Evolutionary conservation across 1,140 invertebrate genomes (phyloP), one percentile per base, ranked within the genome.

Genomic region (Megathymus violae): DNA sequence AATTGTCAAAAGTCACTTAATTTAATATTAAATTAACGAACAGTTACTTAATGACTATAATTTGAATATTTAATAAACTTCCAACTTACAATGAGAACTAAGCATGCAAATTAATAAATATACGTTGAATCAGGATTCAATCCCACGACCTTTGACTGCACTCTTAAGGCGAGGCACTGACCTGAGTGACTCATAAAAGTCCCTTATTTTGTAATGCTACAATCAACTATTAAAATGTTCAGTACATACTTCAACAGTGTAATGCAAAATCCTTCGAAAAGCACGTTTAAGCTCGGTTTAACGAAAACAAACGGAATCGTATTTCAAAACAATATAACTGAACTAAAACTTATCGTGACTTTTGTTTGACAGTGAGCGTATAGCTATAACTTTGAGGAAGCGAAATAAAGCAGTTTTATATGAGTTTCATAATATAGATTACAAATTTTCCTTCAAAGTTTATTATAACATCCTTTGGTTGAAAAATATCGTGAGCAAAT

Each of bases 281-380:
- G 54, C 54, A 58, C 54, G 54, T 58, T 46, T 58, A 58, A 41
- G 51, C 41, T 46, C 54, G 6, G 19, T 58, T 44, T 58, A 58
- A 46, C 54, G 27, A 58, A 58, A 46, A 46, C 54, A 58, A 58
- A 58, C 46, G 40, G 19, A 54, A 63, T 54, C 34, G 17, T 31
- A 44, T 13, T 62, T 14, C 41, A 46, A 54, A 44, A 54, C 50
- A 63, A 63, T 54, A 54, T 52, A 13, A 17, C 36, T 47, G 6
- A 40, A 52, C 14, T 22, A 44, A 61, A 51, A 44, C 17, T 51
- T 43, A 50, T 31, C 14, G 22, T 44, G 40, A 15, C 36, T 13
- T 15, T 10, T 46, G 52, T 44, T 19, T 14, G 13, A 58, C 15
- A 9, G 16, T 15, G 3, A 6, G 17, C 31, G 15, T n/a, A n/a